phyloP scores from a whole-genome alignment of 30 jellyfish, hydroid and myxozoan species.

The Pelagia noctiluca region DNA sequence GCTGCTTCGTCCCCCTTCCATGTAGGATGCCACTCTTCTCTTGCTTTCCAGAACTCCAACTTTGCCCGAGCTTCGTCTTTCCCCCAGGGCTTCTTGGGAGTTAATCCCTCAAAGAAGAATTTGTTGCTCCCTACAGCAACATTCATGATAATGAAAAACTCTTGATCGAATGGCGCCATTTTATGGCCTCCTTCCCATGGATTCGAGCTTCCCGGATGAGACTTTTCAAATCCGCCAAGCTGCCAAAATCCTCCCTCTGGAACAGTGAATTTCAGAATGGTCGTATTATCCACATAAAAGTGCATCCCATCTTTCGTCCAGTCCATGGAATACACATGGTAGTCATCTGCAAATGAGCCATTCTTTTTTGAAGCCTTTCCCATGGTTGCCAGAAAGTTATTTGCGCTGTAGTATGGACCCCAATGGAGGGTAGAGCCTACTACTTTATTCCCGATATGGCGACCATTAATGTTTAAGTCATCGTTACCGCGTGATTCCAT shows the following conservation, averaged over 20 bases:
- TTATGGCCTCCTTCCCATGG: conserved; percentile 80
- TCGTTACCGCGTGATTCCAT: conserved; percentile 85
- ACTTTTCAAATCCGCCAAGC: conserved; percentile 53
- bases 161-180: conserved; percentile 90
- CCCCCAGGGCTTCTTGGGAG: conserved; percentile 78
- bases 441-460: conserved; percentile 78
- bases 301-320: conserved; percentile 69
- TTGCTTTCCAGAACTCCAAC: conserved; percentile 85
- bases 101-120: conserved; percentile 65
- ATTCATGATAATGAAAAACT: conserved; percentile 71
- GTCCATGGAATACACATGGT: conserved; percentile 57
- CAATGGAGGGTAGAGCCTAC: conserved; percentile 76
- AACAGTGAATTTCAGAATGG: conserved; percentile 71
- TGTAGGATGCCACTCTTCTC: conserved; percentile 69
- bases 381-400: conserved; percentile 65
- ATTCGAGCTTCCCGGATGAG: conserved; percentile 34
- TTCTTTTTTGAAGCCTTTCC: conserved; percentile 45
- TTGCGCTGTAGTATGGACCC: conserved; percentile 79
- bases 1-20: conserved; percentile 91
- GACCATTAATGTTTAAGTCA: conserved; percentile 23
- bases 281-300: conserved; percentile 66
- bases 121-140: conserved; percentile 86
- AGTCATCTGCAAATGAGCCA: conserved; percentile 79
- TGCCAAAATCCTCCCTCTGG: conserved; percentile 81
- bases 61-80: conserved; percentile 51